Percentiles rank a stretch among this genome's conserved stretches.
Conservation (phyloP, 2,113 vertebrate species). For the Speoplatyrhinus poulsoni region DNA sequence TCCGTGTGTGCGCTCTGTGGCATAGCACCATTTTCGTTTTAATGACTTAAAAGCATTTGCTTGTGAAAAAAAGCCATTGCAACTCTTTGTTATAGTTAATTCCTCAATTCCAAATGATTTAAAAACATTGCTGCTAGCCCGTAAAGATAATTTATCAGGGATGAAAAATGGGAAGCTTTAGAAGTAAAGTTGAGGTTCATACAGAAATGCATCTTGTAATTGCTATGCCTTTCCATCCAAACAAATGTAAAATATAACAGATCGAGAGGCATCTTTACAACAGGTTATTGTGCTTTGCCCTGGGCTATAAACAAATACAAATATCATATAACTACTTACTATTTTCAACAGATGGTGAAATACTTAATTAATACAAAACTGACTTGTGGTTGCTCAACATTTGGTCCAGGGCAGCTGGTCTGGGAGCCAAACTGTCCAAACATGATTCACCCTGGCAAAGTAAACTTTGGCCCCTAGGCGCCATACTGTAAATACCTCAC, state of each 20-base stretch:
- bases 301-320: not conserved
- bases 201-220: too few species aligned
- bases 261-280: not conserved
- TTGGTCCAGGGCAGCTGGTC: slow-evolving; percentile 12
- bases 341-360: slow-evolving; percentile 13
- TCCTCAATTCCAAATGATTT: too few species aligned
- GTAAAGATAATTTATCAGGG: too few species aligned
- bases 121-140: too few species aligned
- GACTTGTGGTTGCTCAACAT: not conserved
- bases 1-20: too few species aligned
- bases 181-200: too few species aligned
- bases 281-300: not conserved
- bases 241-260: not conserved
- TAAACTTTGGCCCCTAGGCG: slow-evolving; percentile 4
- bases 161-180: too few species aligned
- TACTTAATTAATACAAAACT: slow-evolving; percentile 14
- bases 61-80: too few species aligned
- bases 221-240: too few species aligned
- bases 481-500: slow-evolving; percentile 5
- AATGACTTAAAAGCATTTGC: too few species aligned
- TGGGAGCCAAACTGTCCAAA: slow-evolving; percentile 9
- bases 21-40: too few species aligned
- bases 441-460: not conserved
- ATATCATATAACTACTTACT: slow-evolving; percentile 17
- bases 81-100: too few species aligned